Evolutionary conservation across 2,113 vertebrate genomes (phyloP), one percentile per base, ranked within the genome.

Genomic region (Syngnathoides biaculeatus): DNA sequence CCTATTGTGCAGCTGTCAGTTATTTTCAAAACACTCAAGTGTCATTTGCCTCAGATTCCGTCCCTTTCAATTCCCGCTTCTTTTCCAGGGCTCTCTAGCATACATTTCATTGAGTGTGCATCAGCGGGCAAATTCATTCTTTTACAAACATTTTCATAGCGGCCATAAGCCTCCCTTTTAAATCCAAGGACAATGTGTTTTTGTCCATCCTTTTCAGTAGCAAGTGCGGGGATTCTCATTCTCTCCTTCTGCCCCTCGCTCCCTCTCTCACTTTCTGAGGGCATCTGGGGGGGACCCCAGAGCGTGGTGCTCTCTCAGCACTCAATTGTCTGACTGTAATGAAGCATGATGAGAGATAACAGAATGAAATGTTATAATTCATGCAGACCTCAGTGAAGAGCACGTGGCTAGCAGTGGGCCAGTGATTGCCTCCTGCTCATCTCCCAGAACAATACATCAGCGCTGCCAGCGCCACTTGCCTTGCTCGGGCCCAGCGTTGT

Each of bases 131-230:
- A 88, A 85, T 88, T 92, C 92, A 92, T 92, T 92, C 91, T 89
- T 86, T 84, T 89, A 86, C 80, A 68, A 81, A 71, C 79, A 81
- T 86, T 93, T 90, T 91, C 92, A 91, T 91, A 87, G 79, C 88
- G 90, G 91, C 93, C 90, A 89, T 89, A 94, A 93, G 91, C 90
- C 92, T 87, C 87, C 92, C 93, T 94, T 94, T 92, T 93, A 92
- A 92, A 91, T 89, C 87, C 82, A 74, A 72, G 79, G 90, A 95
- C 93, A 94, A 94, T 95, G 93, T 93, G 92, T 88, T 94, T 91
- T 90, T 91, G 90, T 92, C 86, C 81, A 84, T 86, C 79, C 68
- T 80, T 86, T 84, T 84, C 84, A 86, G 65, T 5, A 47, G 77
- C 71, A 78, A 84, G 83, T 77, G 79, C 75, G 79, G 80, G 79